These are phyloP conservation scores for Stenurella melanura DNA, from an alignment of 2,888 invertebrate genomes.

Conservation along the genomic window DNA sequence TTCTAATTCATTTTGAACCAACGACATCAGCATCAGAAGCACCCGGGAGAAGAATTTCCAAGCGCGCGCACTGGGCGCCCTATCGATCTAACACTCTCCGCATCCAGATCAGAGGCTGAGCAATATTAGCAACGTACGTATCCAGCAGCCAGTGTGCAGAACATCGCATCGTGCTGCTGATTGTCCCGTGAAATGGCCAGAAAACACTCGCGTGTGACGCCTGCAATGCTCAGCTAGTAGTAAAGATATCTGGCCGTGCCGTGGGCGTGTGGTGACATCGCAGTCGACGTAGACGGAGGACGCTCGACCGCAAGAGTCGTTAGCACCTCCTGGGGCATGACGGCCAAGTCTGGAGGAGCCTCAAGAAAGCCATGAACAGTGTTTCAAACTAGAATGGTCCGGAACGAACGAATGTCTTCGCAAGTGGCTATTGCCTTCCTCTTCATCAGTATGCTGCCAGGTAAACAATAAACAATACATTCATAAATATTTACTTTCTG, in stretches of 20 bases:
- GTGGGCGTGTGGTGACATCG: constrained; percentile 58
- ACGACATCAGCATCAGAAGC: constrained; percentile 42
- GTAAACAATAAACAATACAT: constrained; percentile 60
- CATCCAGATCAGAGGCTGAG: constrained; percentile 56
- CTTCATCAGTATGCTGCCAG: constrained; percentile 71
- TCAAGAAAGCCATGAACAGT: constrained; percentile 68
- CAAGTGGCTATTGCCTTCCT: constrained; percentile 71
- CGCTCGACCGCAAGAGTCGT: constrained; percentile 55
- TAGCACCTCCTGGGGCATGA: constrained; percentile 68
- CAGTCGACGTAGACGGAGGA: constrained; percentile 45
- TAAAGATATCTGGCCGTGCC: constrained; percentile 58
- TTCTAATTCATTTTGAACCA: constrained; percentile 25
- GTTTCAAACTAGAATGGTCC: constrained; percentile 70
- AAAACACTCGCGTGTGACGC: constrained; percentile 66
- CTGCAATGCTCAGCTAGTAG: constrained; percentile 69
- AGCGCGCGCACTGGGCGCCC: constrained; percentile 60
- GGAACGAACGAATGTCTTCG: constrained; percentile 68
- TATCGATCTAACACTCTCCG: constrained; percentile 57
- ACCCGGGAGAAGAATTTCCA: constrained; percentile 57
- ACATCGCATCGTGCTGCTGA: constrained; percentile 50
- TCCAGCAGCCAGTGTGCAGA: constrained; percentile 50
- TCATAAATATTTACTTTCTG: background rate
- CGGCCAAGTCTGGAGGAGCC: constrained; percentile 71
- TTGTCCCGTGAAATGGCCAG: constrained; percentile 65
- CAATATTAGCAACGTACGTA: constrained; percentile 54